Evolutionary conservation across 2,113 vertebrate genomes (phyloP), one percentile per base, ranked within the genome.

Genomic region (Eleginops maclovinus): DNA sequence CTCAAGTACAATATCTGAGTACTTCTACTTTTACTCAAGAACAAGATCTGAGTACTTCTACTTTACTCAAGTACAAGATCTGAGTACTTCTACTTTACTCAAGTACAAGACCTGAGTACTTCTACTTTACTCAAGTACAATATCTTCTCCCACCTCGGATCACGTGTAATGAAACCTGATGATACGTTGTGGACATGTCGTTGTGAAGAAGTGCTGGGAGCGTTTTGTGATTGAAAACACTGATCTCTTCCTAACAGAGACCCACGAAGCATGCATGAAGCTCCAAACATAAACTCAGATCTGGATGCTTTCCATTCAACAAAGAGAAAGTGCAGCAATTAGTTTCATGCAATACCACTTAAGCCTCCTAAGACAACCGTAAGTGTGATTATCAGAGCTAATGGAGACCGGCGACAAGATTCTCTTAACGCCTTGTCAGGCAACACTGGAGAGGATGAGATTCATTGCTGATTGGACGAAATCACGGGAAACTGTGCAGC

Each of bases 401-500:
- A 91, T 91, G 90, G 83, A 89, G 82, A 50, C 58, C 56, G 81
- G 81, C 83, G 83, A 85, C 62, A 75, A 63, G 11, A 40, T 5
- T 66, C 44, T 69, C 47, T 68, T 59, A 72, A 84, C 49, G 79
- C 60, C 28, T 71, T 75, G 68, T 74, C 72, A 78, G 80, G 68
- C 64, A 36, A 28, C 44, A 68, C 44, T 40, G 26, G 64, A 78
- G 69, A 79, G 54, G 55, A 76, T 77, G 65, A 75, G 82, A 92
- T 87, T 68, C 75, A 65, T 63, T 44, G 44, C 62, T 28, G 77
- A 72, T 72, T 43, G 47, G 56, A 63, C 21, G 51, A 72, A 69
- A 77, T 81, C 79, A 75, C 64, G 51, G 64, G 82, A 67, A 51
- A 53, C 19, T 75, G 53, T 36, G 46, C 36, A 50, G 21, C 64